Conservation (phyloP, 35 echinoderm and acorn worm species). For the Antedon bifida region DNA sequence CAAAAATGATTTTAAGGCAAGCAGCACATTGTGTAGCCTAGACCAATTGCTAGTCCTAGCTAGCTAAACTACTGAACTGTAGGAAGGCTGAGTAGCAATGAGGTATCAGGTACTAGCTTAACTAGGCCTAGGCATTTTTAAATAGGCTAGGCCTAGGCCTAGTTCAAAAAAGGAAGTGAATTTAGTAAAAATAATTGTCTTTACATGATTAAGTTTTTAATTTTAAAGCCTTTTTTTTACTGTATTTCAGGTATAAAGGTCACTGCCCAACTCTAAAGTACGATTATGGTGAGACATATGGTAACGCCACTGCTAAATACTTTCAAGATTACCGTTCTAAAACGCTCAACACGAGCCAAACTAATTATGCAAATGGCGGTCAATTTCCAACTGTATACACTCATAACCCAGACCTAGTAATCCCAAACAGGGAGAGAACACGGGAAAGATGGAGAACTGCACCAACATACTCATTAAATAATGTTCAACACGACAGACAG, state of each 20-base stretch:
- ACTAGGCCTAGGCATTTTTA: neutral
- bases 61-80: too few relatives aligned
- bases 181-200: too few relatives aligned
- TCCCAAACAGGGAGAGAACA: slow-evolving; percentile 76
- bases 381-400: slow-evolving; percentile 95
- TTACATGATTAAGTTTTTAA: too few relatives aligned
- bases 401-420: slow-evolving; percentile 91
- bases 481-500: slow-evolving; percentile 79
- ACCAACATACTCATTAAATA: slow-evolving; percentile 63
- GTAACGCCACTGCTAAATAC: slow-evolving; percentile 94
- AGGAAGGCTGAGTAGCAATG: too few relatives aligned
- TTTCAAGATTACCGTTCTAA: slow-evolving; percentile 86
- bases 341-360: slow-evolving; percentile 78
- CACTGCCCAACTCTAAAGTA: slow-evolving; percentile 90
- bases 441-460: slow-evolving; percentile 65
- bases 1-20: too few relatives aligned
- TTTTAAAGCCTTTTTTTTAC: neutral
- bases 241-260: slow-evolving; percentile 77
- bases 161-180: too few relatives aligned
- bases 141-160: too few relatives aligned
- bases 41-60: too few relatives aligned
- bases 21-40: too few relatives aligned
- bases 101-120: too few relatives aligned
- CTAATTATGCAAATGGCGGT: slow-evolving; percentile 59
- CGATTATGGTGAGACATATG: slow-evolving; percentile 94